Evolutionary conservation across 2,888 invertebrate genomes (phyloP).

Genomic region (Rapana venosa): DNA sequence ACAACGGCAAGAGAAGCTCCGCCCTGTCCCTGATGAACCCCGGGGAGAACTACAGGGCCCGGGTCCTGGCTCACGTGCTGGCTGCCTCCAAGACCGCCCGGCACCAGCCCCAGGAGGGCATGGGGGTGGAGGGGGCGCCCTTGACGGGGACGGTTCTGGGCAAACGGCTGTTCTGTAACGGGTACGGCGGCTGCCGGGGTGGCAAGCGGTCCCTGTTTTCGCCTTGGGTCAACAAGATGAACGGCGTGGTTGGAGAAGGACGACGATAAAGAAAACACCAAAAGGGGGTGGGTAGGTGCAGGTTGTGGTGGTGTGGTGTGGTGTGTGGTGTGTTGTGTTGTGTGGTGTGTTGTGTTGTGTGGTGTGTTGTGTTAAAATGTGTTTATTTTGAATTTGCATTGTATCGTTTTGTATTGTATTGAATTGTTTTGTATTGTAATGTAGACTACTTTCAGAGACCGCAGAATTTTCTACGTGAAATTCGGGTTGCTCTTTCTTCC

Average conservation of each 20-base stretch:
- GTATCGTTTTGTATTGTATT: too few relatives aligned
- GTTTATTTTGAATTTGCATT: too few relatives aligned
- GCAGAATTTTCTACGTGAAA: too few relatives aligned
- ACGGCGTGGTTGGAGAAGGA: background rate
- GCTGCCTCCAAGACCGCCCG: background rate
- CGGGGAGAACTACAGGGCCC: background rate
- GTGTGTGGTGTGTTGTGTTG: too few relatives aligned
- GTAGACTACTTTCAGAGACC: too few relatives aligned
- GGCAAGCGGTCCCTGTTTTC: slow-evolving; percentile 50
- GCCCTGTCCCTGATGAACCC: background rate
- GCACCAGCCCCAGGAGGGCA: background rate
- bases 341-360: too few relatives aligned
- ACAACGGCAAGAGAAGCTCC: slow-evolving; percentile 54
- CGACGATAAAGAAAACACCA: background rate
- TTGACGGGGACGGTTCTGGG: background rate
- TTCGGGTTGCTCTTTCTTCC: too few relatives aligned
- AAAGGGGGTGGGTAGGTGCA: background rate
- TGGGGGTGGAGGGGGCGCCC: background rate
- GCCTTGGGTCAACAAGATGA: slow-evolving; percentile 47
- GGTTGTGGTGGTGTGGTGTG: too few relatives aligned
- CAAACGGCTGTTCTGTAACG: slow-evolving; percentile 55
- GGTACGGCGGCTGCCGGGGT: slow-evolving; percentile 52
- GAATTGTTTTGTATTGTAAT: too few relatives aligned
- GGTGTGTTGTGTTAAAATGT: too few relatives aligned
- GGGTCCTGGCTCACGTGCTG: background rate